These are phyloP conservation scores for Cheilosia urbana DNA, from an alignment of 2,888 invertebrate genomes.

Conservation along the genomic window DNA sequence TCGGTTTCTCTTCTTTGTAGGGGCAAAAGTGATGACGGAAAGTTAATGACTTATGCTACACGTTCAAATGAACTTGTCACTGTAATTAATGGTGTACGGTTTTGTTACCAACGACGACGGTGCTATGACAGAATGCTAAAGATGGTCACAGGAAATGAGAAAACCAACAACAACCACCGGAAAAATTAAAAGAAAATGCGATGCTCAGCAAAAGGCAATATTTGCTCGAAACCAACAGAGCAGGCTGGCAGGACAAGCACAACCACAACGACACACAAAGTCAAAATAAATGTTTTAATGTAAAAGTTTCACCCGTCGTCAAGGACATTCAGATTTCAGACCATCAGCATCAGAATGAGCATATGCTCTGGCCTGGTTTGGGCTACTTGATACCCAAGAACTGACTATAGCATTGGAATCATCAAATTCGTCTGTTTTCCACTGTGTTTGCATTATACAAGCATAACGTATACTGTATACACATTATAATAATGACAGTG, in stretches of 20 bases:
- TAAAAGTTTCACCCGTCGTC: constrained; percentile 36
- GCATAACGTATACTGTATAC: neutral
- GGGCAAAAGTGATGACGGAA: constrained; percentile 45
- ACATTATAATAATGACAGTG: constrained; percentile 53
- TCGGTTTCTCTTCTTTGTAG: neutral
- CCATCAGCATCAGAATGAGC: constrained; percentile 3
- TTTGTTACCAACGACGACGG: neutral
- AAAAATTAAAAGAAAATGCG: constrained; percentile 9
- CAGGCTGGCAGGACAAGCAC: constrained; percentile 23
- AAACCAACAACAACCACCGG: neutral
- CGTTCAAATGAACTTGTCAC: constrained; percentile 63
- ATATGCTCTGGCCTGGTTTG: constrained; percentile 8
- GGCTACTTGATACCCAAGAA: neutral
- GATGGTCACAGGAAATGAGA: constrained; percentile 26
- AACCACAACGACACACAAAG: constrained; percentile 11
- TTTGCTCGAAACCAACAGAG: constrained; percentile 30
- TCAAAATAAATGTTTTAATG: constrained; percentile 54
- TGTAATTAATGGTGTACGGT: constrained; percentile 52
- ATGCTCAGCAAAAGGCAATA: constrained; percentile 35
- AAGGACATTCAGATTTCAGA: constrained; percentile 30
- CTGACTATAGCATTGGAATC: constrained; percentile 9
- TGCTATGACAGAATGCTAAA: constrained; percentile 18
- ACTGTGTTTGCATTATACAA: constrained; percentile 22
- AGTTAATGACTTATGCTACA: constrained; percentile 65
- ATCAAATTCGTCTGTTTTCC: constrained; percentile 11